Conservation (phyloP, 2,888 invertebrate genomes). For the Subacronicta megacephala region DNA sequence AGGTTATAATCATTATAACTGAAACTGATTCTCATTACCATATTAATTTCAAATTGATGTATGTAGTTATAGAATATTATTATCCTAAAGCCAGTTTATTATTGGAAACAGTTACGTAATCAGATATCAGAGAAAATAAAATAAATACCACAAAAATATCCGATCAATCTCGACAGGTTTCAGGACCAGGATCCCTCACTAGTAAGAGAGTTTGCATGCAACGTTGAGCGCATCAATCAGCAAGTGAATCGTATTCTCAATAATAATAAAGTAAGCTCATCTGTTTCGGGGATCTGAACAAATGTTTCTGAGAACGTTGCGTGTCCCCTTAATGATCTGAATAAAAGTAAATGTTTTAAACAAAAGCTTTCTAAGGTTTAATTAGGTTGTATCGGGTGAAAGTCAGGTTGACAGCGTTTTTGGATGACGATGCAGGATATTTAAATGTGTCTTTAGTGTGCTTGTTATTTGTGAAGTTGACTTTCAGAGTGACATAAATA, state of each 20-base stretch:
- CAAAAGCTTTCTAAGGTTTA: constrained; percentile 56
- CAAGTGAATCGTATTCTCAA: constrained; percentile 65
- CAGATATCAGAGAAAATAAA: constrained; percentile 38
- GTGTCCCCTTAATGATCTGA: constrained; percentile 59
- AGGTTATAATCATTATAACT: too few species aligned
- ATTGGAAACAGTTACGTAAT: constrained; percentile 36
- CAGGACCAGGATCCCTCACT: constrained; percentile 41
- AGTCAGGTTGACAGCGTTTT: constrained; percentile 31
- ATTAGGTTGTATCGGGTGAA: constrained; percentile 52
- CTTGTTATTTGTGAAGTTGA: not conserved
- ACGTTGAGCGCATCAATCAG: constrained; percentile 73
- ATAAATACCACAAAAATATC: constrained; percentile 39
- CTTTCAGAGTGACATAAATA: not conserved
- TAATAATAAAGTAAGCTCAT: constrained; percentile 77
- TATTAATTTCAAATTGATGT: not conserved
- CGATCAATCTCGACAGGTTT: constrained; percentile 31
- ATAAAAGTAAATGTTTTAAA: constrained; percentile 55
- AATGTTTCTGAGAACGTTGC: constrained; percentile 76
- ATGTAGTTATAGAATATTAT: too few species aligned
- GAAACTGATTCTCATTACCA: too few species aligned
- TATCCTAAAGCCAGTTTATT: constrained; percentile 27
- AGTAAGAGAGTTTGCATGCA: constrained; percentile 66
- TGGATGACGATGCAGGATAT: constrained; percentile 27
- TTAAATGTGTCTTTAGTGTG: not conserved
- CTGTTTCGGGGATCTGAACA: constrained; percentile 73